Percentiles rank a stretch among this genome's conserved stretches.
Evolutionary conservation across 2,797 vertebrate species (phyloP).

Genomic region (Staurois parvus): DNA sequence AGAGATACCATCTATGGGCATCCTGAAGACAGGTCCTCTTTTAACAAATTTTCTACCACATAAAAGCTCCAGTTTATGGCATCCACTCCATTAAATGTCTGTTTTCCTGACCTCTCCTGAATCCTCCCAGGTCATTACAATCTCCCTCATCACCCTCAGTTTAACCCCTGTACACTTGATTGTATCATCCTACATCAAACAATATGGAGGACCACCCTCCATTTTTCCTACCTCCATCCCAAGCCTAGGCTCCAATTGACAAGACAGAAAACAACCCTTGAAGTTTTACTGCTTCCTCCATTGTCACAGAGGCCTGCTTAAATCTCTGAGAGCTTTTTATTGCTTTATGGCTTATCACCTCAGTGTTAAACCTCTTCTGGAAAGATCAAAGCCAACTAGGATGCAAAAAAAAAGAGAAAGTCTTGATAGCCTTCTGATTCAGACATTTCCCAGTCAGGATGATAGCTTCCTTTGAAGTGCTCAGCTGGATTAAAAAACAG

Average conservation of each 20-base stretch:
- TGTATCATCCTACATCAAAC: slow-evolving; percentile 29
- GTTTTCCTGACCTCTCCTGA: slow-evolving; percentile 6
- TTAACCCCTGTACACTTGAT: slow-evolving; percentile 10
- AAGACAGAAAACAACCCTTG: slow-evolving; percentile 20
- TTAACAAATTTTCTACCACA: too few relatives aligned
- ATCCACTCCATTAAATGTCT: background rate
- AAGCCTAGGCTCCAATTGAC: background rate
- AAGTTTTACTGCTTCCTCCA: slow-evolving; percentile 16
- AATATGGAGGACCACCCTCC: background rate
- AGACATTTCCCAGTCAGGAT: background rate
- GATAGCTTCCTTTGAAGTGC: background rate
- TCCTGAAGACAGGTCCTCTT: background rate
- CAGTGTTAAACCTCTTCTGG: slow-evolving; percentile 17
- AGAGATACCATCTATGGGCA: too few relatives aligned
- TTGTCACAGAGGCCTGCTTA: slow-evolving; percentile 17
- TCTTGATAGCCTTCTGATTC: background rate
- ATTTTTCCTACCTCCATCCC: slow-evolving; percentile 6
- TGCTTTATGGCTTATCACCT: slow-evolving; percentile 39
- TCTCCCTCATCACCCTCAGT: background rate
- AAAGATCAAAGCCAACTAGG: slow-evolving; percentile 46
- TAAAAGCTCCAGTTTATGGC: background rate
- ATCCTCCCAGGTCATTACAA: background rate
- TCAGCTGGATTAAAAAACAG: too few relatives aligned
- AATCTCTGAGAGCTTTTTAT: slow-evolving; percentile 50
- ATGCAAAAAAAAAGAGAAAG: background rate